Evolutionary conservation across 2,797 vertebrate genomes (phyloP), one percentile per base, ranked within the genome.

Genomic region (Sebastes iracundus): DNA sequence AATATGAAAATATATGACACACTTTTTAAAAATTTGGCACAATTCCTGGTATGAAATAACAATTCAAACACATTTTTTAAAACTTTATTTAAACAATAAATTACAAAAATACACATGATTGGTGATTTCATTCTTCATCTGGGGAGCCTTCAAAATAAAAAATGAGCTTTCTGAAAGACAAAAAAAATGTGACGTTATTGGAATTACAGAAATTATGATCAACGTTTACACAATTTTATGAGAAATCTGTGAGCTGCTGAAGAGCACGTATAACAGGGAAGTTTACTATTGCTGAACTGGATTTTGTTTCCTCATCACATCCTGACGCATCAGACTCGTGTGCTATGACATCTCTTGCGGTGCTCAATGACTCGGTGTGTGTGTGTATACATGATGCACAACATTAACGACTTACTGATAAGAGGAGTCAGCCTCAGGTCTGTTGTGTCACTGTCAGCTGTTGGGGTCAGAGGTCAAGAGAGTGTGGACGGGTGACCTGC

Each of bases 401-500:
- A 32, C 32, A 52, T 69, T 9, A 77, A 42, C 53, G 77, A 72
- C 85, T 84, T 52, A 83, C 84, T 49, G 73, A 56, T 59, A 35
- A 28, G 68, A 75, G 66, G 55, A 58, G 58, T 42, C 53, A 9
- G 74, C 64, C 65, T 80, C 66, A 1, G 70, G 81, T 46, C 67
- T 62, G 59, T 14, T 58, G 20, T 49, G 1, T 65, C 42, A 77
- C 25, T 76, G 75, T 75, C 71, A 84, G 63, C 42, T 79, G 58
- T 84, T 56, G n/a, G 90, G 92, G 75, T 92, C 85, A 70, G 94
- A 95, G 72, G 95, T 96, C 67, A 99, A 92, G 2, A 98, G 94
- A 0, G 90, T 92, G 77, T 97, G 95, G 28, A 97, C 96, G 2
- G 97, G 96, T 79, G 97, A 97, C 80, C 56, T 93, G 18, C 86